Base-by-base conservation (phyloP, 2,888 invertebrate species). In the Thalpophila matura region DNA sequence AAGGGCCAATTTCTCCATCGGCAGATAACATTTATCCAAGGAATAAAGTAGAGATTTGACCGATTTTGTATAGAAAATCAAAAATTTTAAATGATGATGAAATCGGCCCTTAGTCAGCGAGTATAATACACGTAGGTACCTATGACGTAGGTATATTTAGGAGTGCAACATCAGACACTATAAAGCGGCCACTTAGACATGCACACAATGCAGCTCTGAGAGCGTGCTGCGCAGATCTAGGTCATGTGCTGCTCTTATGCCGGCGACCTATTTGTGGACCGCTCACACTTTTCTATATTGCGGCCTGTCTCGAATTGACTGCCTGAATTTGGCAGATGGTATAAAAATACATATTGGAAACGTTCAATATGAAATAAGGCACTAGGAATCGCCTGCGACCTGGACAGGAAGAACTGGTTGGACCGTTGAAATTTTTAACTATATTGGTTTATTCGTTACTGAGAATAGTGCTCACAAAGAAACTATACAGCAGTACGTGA, bases 201-300 rank as follows among this genome's bases (percentile, higher is more conserved):
- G 62, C 29, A 20, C 43, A 26, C 18, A 9, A 14, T 12, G 51
- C 46, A 4, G 22, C 51, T 14, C 45, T 22, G 26, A 22, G 14
- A 12, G 66, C 9, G 42, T 2, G 5, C 40, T 16, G 31, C 1
- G 10, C 45, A 10, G 9, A 70, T 46, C 9, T 56, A 26, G 67
- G 64, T 56, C 71, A 63, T 35, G 42, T 6, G 49, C 49, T 49
- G 65, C 66, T 45, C 56, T 29, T 5, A 24, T 9, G 20, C 37
- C 54, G 43, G 7, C 22, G 63, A 40, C 70, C 67, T 56, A 55
- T 46, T 70, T 62, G 54, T 46, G 18, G 14, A 46, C 38, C 22
- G 53, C 16, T 18, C 9, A 35, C 55, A 20, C 31, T 50, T 43
- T 50, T 55, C 24, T 31, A n/a, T 27, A 46, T 46, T 42, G 46